phyloP scores from a whole-genome alignment of 2,888 invertebrate genomes.

The Bellardia pandia region DNA sequence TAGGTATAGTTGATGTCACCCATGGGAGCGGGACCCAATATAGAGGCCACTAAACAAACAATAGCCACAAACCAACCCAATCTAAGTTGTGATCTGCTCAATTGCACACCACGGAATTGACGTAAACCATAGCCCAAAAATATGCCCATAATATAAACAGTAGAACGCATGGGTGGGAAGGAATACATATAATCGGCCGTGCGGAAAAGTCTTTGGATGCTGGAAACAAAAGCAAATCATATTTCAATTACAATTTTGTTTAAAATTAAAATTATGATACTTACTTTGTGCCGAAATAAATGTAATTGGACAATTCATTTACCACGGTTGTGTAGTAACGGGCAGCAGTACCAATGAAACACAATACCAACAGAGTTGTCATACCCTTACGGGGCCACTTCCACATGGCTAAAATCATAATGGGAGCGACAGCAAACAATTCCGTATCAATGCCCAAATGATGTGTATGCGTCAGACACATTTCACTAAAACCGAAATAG shows the following conservation, averaged over 20 bases:
- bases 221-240: constrained; percentile 76
- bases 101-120: constrained; percentile 83
- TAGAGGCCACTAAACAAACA: constrained; percentile 85
- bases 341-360: constrained; percentile 86
- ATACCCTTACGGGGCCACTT: constrained; percentile 86
- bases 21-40: constrained; percentile 88
- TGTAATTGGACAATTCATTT: constrained; percentile 87
- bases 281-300: constrained; percentile 89
- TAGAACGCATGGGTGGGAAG: constrained; percentile 87
- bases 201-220: constrained; percentile 87
- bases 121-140: constrained; percentile 86
- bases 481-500: constrained; percentile 89
- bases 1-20: constrained; percentile 87
- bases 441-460: constrained; percentile 90
- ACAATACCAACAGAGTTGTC: constrained; percentile 84
- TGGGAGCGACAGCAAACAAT: constrained; percentile 87
- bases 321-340: constrained; percentile 87
- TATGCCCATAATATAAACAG: constrained; percentile 89
- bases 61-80: constrained; percentile 86
- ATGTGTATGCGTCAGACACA: constrained; percentile 90
- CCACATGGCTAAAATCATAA: constrained; percentile 86
- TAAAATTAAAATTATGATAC: constrained; percentile 77
- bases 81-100: constrained; percentile 84
- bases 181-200: constrained; percentile 89
- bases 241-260: neutral